Evolutionary conservation across 2,888 invertebrate species (phyloP).

Genomic region (Arrhopalites spinosus): DNA sequence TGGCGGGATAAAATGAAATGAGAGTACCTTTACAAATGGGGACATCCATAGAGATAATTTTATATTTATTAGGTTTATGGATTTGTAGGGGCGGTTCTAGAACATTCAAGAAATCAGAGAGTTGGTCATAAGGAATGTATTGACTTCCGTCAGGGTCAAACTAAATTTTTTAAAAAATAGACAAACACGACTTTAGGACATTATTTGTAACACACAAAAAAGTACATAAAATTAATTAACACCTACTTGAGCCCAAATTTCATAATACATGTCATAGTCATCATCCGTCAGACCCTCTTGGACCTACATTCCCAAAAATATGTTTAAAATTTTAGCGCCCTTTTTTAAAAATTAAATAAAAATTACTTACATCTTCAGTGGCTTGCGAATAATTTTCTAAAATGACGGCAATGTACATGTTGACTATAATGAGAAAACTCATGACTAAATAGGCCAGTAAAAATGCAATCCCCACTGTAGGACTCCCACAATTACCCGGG

Average conservation of each 20-base stretch:
- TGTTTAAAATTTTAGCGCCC: no score
- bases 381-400: constrained; percentile 98
- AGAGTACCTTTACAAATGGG: constrained; percentile 91
- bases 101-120: constrained; percentile 94
- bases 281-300: constrained; percentile 96
- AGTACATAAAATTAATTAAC: no score
- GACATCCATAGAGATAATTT: constrained; percentile 98
- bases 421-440: constrained; percentile 97
- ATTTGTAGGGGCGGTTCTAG: constrained; percentile 96
- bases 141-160: constrained; percentile 99
- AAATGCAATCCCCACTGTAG: constrained; percentile 92
- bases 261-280: constrained; percentile 99
- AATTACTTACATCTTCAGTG: constrained; percentile 95
- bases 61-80: constrained; percentile 89
- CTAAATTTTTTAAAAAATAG: no score
- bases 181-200: no score
- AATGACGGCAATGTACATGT: constrained; percentile 99
- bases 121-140: constrained; percentile 91
- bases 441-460: constrained; percentile 95
- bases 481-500: constrained; percentile 88
- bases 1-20: no score
- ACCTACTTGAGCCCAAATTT: constrained; percentile 99
- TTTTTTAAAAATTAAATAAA: no score
- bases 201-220: no score
- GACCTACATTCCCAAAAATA: constrained; percentile 67